A percentile compares a stretch with the other conserved stretches of the same genome.
Evolutionary conservation across 2,888 invertebrate genomes (phyloP).

Genomic region (Lepetodrilus schrolli): DNA sequence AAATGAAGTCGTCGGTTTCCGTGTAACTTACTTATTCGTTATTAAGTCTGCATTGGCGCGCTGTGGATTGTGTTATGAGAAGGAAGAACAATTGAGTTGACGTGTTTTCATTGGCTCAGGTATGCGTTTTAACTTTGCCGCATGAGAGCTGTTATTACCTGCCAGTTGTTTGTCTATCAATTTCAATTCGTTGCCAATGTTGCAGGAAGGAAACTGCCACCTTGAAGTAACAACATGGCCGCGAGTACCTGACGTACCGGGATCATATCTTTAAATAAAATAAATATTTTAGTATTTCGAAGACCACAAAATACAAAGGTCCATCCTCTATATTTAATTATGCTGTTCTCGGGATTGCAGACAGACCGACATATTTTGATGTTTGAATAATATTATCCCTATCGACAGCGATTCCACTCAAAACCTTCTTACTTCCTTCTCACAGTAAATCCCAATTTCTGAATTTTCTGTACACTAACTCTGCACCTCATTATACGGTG

Average conservation of each 20-base stretch:
- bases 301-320: neutral
- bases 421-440: too few relatives aligned
- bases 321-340: neutral
- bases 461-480: too few relatives aligned
- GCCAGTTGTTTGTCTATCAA: neutral
- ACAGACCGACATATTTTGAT: neutral
- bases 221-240: neutral
- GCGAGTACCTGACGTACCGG: too few relatives aligned
- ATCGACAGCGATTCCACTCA: too few relatives aligned
- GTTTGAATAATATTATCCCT: too few relatives aligned
- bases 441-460: too few relatives aligned
- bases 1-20: too few relatives aligned
- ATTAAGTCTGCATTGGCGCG: too few relatives aligned
- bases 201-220: neutral
- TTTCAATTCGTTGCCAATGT: neutral
- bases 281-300: neutral
- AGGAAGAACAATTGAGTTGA: neutral
- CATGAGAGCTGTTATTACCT: neutral
- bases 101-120: neutral
- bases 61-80: neutral
- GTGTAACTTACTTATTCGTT: too few relatives aligned
- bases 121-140: neutral
- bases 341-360: neutral
- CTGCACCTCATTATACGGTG: too few relatives aligned
- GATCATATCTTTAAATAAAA: neutral